Percentiles rank a stretch among this genome's conserved stretches.
These are phyloP conservation scores for Rotaria socialis DNA, from an alignment of 2,888 invertebrate genomes.

Conservation along the genomic window DNA sequence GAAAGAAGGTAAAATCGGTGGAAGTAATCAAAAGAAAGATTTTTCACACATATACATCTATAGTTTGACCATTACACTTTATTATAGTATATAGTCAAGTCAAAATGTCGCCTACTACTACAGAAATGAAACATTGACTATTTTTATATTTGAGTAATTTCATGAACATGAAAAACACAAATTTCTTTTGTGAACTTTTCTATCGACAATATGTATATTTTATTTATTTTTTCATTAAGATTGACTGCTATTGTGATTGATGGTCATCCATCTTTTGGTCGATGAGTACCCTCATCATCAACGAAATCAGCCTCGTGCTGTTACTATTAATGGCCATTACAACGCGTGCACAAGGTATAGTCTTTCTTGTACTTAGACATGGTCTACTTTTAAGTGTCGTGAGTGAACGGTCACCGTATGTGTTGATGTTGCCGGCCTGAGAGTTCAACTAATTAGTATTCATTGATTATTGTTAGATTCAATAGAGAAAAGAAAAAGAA, in stretches of 20 bases:
- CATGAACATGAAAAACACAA: not conserved
- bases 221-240: not conserved
- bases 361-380: slow-evolving; percentile 10
- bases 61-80: not conserved
- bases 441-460: slow-evolving; percentile 23
- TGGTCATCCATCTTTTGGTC: not conserved
- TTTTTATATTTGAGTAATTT: not conserved
- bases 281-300: slow-evolving; percentile 15
- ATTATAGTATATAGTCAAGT: not conserved
- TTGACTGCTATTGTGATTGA: slow-evolving; percentile 23
- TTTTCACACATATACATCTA: not conserved
- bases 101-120: not conserved
- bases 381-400: not conserved
- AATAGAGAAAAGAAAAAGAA: not conserved
- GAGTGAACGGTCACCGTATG: not conserved
- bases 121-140: not conserved
- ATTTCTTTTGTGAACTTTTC: not conserved
- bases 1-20: not conserved
- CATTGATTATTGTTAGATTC: slow-evolving; percentile 4
- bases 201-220: not conserved
- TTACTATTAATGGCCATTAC: not conserved
- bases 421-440: not conserved
- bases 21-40: not conserved
- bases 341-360: not conserved
- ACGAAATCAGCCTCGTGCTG: slow-evolving; percentile 20